phyloP scores from a whole-genome alignment of 2,113 vertebrate genomes.

The Pseudonaja textilis region DNA sequence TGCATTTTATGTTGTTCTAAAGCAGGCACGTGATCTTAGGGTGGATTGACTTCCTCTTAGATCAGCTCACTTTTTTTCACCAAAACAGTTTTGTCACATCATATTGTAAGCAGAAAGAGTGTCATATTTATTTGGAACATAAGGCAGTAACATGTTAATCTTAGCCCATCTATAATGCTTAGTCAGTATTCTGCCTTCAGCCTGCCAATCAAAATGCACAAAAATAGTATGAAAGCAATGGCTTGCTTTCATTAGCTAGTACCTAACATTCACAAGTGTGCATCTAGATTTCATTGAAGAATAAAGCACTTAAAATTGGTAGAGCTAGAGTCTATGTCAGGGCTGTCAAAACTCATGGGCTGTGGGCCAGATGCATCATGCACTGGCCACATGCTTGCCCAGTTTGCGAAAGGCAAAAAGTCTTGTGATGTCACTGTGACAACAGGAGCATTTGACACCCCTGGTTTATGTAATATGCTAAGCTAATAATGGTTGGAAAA shows the following conservation, averaged over 20 bases:
- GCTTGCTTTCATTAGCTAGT: background rate
- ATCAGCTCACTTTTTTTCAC: background rate
- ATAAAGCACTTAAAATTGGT: background rate
- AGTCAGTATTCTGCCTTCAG: background rate
- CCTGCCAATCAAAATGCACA: background rate
- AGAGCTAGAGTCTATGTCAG: background rate
- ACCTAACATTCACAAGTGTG: background rate
- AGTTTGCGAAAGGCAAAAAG: too few species aligned
- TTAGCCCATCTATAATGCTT: too few species aligned
- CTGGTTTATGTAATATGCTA: background rate
- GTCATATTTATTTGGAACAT: background rate
- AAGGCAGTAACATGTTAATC: background rate
- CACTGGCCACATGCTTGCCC: too few species aligned
- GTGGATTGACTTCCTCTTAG: background rate
- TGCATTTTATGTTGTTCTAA: background rate
- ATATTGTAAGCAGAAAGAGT: background rate
- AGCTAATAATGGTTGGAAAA: background rate
- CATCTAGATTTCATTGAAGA: background rate
- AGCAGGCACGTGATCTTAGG: background rate
- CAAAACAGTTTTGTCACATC: background rate
- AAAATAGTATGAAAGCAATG: background rate
- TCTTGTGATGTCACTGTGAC: too few species aligned
- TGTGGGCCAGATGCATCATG: too few species aligned
- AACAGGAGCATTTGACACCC: too few species aligned
- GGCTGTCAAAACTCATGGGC: too few species aligned